Base-by-base conservation (phyloP, 2,113 vertebrate species). In the human (Homo sapiens) region DNA sequence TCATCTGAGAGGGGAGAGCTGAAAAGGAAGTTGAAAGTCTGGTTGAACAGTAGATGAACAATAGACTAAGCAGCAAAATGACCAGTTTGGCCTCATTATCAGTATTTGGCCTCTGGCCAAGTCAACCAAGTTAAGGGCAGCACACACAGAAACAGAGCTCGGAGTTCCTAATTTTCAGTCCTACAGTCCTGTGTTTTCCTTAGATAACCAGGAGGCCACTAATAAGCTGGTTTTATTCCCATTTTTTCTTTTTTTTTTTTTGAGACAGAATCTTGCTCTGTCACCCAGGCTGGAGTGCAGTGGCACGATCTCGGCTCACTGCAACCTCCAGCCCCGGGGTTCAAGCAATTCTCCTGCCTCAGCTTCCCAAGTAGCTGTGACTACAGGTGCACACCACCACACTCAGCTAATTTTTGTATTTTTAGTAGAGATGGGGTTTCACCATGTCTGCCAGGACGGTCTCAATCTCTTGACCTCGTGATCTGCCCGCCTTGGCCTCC, bases 1-100 rank as follows among this genome's bases (percentile, higher is more conserved):
- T 94, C 92, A 89, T 76, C 18, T 40, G 50, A 76, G 88, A 80
- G 50, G 23, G 38, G 45, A 64, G 3, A 59, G 73, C 73, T 59
- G 52, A 86, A 50, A 27, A 97, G 93, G 91, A 94, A 96, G 89
- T 4, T 76, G 81, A 97, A 95, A 57, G 66, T 90, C 96, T 96
- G 80, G 85, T 6, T 88, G 81, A 90, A 95, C 78, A 81, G 57
- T 76, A 90, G 91, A 76, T 76, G 57, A 96, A 95, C 57, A 73
- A 80, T 0, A 95, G 85, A 89, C 97, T 95, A 81, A 95, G 78
- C 70, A 96, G 52, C 81, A 95, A 97, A 96, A 90, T 48, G 81
- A 93, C 81, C 82, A 96, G 87, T 72, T 17, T 93, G 94, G 93
- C 89, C 80, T 90, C 76, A 59, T 90, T 68, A 70, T 92, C 73